phyloP scores from a whole-genome alignment of 2,888 invertebrate genomes.

The Acleris emargana region DNA sequence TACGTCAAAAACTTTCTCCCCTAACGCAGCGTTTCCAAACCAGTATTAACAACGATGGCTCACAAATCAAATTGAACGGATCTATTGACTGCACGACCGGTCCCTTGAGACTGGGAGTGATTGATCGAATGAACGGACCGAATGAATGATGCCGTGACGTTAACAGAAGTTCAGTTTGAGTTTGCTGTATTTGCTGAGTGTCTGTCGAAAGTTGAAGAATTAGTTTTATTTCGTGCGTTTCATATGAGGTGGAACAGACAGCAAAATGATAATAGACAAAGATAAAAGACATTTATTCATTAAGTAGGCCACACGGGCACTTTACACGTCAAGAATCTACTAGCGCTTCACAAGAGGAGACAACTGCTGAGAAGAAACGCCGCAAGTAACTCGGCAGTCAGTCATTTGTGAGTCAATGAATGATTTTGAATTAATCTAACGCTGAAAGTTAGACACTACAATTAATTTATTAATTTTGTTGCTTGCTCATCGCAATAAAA shows the following conservation, averaged over 20 bases:
- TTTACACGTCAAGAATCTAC: too few relatives aligned
- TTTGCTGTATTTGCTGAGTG: background rate
- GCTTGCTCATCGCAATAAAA: too few relatives aligned
- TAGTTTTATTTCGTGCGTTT: background rate
- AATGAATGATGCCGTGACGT: background rate
- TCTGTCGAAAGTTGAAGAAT: background rate
- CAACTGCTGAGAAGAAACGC: too few relatives aligned
- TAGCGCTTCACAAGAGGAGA: too few relatives aligned
- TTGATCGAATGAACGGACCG: conserved; percentile 11
- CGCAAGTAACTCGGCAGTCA: too few relatives aligned
- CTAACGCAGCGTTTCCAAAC: background rate
- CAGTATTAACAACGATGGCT: background rate
- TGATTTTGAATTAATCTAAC: too few relatives aligned
- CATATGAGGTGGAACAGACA: background rate
- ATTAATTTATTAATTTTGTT: too few relatives aligned
- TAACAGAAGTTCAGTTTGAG: conserved; percentile 1
- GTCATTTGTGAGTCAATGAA: too few relatives aligned
- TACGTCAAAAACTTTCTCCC: background rate
- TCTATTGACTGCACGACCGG: conserved; percentile 6
- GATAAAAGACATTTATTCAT: too few relatives aligned
- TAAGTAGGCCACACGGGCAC: too few relatives aligned
- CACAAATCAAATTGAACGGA: background rate
- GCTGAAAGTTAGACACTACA: too few relatives aligned
- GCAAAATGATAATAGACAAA: too few relatives aligned
- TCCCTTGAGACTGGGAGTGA: conserved; percentile 8